Conservation (phyloP, 1,140 invertebrate genomes). For the Scaptomyza graminum region DNA sequence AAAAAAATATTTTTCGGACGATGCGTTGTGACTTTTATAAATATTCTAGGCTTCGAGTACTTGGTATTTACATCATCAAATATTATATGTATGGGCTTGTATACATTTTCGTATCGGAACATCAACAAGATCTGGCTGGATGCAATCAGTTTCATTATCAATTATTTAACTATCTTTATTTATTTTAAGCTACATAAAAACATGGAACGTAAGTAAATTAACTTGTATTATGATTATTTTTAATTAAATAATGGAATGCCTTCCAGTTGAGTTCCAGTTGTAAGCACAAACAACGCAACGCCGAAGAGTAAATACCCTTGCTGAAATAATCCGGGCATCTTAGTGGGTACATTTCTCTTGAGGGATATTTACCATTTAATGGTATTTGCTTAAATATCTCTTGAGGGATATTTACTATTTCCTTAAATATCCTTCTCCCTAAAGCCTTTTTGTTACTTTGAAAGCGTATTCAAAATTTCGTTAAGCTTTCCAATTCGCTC, state of each 20-base stretch:
- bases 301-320: conserved; percentile 17
- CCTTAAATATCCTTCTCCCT: too few species aligned
- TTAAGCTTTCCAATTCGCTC: background rate
- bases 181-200: background rate
- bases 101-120: background rate
- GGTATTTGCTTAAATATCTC: too few species aligned
- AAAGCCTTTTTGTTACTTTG: too few species aligned
- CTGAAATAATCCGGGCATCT: background rate
- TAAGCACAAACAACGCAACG: background rate
- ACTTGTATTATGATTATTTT: background rate
- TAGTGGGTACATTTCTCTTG: too few species aligned
- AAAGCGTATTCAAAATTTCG: conserved; percentile 11
- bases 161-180: background rate
- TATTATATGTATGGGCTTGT: background rate
- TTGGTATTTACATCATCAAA: background rate
- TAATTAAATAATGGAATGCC: background rate
- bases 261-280: conserved; percentile 30
- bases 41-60: too few species aligned
- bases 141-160: background rate
- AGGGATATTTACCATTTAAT: too few species aligned
- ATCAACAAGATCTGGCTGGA: background rate
- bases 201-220: background rate
- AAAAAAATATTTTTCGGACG: background rate
- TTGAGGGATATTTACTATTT: too few species aligned
- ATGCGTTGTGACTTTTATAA: too few species aligned